A percentile compares a stretch with the other conserved stretches of the same genome.
These are phyloP conservation scores for Leiothrix lutea DNA, from an alignment of 2,113 vertebrate genomes.

Conservation along the genomic window DNA sequence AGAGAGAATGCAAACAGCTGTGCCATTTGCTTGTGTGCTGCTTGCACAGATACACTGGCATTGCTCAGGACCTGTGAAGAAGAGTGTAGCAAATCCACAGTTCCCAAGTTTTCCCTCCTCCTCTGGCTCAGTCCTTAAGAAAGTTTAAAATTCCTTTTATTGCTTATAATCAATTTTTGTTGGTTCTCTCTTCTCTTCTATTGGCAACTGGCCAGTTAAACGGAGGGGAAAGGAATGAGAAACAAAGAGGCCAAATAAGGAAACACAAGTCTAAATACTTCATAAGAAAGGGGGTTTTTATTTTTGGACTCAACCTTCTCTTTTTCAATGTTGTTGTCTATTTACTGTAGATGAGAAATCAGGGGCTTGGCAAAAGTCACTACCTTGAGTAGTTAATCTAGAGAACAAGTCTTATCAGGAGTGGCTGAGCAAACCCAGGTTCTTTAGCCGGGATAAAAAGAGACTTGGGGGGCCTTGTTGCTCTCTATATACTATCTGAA, in stretches of 20 bases:
- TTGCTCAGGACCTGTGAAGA: neutral
- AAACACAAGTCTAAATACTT: neutral
- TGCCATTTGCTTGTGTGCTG: neutral
- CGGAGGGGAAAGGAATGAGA: neutral
- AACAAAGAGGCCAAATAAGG: neutral
- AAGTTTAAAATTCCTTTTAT: conserved; percentile 26
- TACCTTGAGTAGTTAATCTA: neutral
- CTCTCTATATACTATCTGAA: neutral
- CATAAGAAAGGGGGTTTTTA: neutral
- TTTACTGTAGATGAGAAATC: neutral
- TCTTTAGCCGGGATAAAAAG: neutral
- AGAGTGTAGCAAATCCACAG: neutral
- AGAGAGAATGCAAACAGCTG: conserved; percentile 37
- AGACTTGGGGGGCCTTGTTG: neutral
- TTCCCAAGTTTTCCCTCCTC: neutral
- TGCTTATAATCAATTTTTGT: conserved; percentile 42
- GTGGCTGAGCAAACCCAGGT: neutral
- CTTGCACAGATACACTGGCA: neutral
- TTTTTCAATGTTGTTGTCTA: neutral
- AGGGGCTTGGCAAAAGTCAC: neutral
- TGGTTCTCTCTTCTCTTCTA: conserved; percentile 21
- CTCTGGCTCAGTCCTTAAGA: neutral
- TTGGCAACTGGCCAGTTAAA: conserved; percentile 45
- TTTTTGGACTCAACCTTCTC: neutral
- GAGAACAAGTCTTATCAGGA: neutral